Evolutionary conservation across 2,888 invertebrate genomes (phyloP), one percentile per base, ranked within the genome.

Genomic region (Hedya salicella): DNA sequence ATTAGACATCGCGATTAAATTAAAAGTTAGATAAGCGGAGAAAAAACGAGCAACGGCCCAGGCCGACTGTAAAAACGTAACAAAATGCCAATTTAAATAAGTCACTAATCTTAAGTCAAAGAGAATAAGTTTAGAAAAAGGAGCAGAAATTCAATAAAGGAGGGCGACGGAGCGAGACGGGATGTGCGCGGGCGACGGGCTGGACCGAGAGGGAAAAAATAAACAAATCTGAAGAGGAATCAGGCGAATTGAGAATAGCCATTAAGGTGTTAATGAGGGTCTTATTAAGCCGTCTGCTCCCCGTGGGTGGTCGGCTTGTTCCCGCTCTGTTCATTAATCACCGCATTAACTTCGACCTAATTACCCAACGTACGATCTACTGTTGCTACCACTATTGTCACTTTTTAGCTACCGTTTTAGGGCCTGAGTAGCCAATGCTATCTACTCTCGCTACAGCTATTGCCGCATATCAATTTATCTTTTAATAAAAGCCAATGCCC

Each of bases 241-340:
- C 88, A 87, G 83, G 87, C 87, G 90, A 90, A 91, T 90, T 90
- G 89, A 89, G 89, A 90, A 91, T 89, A 88, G 85, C 90, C 89
- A 90, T 91, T 89, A 90, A 91, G 91, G 91, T 92, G 91, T 91
- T 92, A 91, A 92, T 91, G 89, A 91, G 91, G 86, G 85, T 85
- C 90, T 91, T 92, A 92, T 92, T 91, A 91, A 92, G 91, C 89
- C 89, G 89, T 91, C 89, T 88, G 85, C 87, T 84, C 88, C 86
- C 87, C 68, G 85, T 91, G 91, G 91, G 91, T 91, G 91, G 91
- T 91, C 91, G 82, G 82, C 77, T 79, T 81, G 81, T 81, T 80
- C 75, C 83, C 81, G 82, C 84, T 88, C 86, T 85, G 84, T 87
- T 85, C 89, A 87, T 90, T 91, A 88, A 90, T 91, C 91, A 86